Evolutionary conservation across 2,797 vertebrate species (phyloP).

Genomic region (Brotogeris chrysoptera): DNA sequence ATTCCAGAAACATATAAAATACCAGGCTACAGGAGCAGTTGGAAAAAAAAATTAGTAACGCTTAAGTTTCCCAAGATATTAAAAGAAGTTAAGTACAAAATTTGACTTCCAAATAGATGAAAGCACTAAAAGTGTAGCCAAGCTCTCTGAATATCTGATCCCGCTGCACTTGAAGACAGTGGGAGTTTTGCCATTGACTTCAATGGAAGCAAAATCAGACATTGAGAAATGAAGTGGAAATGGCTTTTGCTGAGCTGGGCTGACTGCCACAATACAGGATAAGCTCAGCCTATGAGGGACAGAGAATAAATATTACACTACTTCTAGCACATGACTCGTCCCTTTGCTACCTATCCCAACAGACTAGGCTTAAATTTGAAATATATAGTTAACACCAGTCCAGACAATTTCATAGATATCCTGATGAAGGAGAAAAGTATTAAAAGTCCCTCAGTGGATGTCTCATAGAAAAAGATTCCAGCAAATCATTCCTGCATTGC

Average conservation of each 20-base stretch:
- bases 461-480: not conserved
- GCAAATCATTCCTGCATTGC: not conserved
- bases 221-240: slow-evolving; percentile 56
- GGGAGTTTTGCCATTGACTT: slow-evolving; percentile 60
- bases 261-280: slow-evolving; percentile 12
- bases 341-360: slow-evolving; percentile 2
- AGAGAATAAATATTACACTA: slow-evolving; percentile 31
- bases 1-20: not conserved
- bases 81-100: slow-evolving; percentile 38
- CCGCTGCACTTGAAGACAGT: slow-evolving; percentile 45
- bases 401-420: not conserved
- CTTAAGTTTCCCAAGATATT: slow-evolving; percentile 5
- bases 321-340: slow-evolving; percentile 1
- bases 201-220: slow-evolving; percentile 53
- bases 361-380: slow-evolving; percentile 25
- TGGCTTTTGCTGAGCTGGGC: slow-evolving; percentile 56
- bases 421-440: not conserved
- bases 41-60: not conserved
- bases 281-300: slow-evolving; percentile 33
- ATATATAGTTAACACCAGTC: not conserved
- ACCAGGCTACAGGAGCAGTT: not conserved
- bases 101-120: slow-evolving; percentile 49
- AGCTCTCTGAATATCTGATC: slow-evolving; percentile 42
- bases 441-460: not conserved
- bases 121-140: slow-evolving; percentile 19